Base-by-base conservation (phyloP, 2,113 vertebrate species). In the Crypturellus undulatus region DNA sequence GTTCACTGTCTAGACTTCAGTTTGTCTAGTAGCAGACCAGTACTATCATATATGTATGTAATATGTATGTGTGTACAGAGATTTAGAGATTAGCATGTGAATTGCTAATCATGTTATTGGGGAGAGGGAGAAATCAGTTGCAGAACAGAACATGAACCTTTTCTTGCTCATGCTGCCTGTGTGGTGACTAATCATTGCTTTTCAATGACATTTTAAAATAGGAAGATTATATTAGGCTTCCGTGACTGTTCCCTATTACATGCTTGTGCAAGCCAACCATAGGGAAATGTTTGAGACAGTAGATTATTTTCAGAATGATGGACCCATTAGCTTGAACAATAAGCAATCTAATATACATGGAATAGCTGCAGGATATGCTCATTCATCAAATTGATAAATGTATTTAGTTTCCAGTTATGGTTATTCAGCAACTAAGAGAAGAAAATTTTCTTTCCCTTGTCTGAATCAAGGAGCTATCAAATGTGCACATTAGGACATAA, bases 301-400 rank as follows among this genome's bases (percentile, higher is more conserved):
- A 88, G 83, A 94, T 93, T 84, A 92, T 95, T 93, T 93, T 75
- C 72, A 82, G 62, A 96, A 87, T 89, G 90, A 96, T 93, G 92
- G 93, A 84, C 43, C 77, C 77, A 95, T 96, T 92, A 96, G 77
- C 80, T 92, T 84, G 60, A 96, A 93, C 93, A 96, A 85, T 93
- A 91, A 95, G 85, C 85, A 81, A 30, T 72, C 32, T 92, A 81
- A 90, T 96, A 52, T 52, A 86, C 21, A 17, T 79, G 49, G 65
- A 75, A 89, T 88, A 93, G 88, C 79, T 88, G 77, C 65, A 79
- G 92, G 90, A 60, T 90, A 65, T 71, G 22, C 69, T 92, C 85
- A 52, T 96, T 96, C 72, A 90, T 97, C 94, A 94, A 51, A 72
- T 2, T 93, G 92, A 95, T 86, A 93, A 84, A 94, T 91, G 52